Evolutionary conservation across 92 coral and sea anemone species (phyloP).

Genomic region (Hydrozoanthus gracilis): DNA sequence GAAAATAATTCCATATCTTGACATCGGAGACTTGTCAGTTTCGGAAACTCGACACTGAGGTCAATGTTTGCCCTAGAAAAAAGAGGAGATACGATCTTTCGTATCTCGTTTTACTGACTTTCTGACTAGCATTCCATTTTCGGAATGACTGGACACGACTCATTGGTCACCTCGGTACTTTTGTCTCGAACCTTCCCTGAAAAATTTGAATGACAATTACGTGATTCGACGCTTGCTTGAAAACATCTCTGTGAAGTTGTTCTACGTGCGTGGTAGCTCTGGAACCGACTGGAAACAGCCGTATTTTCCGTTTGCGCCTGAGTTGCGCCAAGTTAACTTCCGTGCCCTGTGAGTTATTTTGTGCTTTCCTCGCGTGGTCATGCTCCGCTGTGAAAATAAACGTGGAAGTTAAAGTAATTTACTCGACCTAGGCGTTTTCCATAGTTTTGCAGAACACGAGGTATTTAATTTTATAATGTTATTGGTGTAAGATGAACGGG

Average conservation of each 20-base stretch:
- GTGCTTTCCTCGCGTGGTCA: neutral
- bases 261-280: neutral
- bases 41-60: conserved; percentile 2
- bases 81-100: too few species aligned
- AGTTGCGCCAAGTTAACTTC: neutral
- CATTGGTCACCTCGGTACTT: conserved; percentile 13
- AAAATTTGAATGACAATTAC: conserved; percentile 32
- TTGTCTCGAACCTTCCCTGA: conserved; percentile 39
- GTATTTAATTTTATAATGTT: neutral
- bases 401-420: neutral
- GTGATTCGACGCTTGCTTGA: neutral
- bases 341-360: neutral
- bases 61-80: conserved; percentile 10
- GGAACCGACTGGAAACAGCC: conserved; percentile 23
- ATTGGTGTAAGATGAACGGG: neutral
- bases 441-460: conserved; percentile 9
- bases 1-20: neutral
- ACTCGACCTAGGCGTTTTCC: conserved; percentile 8
- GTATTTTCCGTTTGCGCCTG: neutral
- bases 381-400: neutral
- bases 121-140: neutral
- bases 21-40: neutral
- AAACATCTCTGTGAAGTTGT: neutral
- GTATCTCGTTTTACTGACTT: neutral
- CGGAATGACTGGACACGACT: conserved; percentile 7